Conservation (phyloP, 2,888 invertebrate genomes). For the Eumacrocentrus americanus region DNA sequence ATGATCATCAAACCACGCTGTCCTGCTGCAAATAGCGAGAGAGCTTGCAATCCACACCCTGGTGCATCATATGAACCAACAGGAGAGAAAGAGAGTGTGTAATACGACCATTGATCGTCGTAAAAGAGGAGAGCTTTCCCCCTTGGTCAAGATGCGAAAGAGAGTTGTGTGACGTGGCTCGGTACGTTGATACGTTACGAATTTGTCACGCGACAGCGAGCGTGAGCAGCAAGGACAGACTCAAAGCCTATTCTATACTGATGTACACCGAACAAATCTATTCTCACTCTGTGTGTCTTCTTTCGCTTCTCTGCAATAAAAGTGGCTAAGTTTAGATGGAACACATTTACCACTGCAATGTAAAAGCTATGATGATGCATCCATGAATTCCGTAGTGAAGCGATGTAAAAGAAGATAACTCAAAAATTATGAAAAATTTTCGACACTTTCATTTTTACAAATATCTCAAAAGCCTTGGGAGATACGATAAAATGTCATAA, state of each 20-base stretch:
- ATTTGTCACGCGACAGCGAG: conserved; percentile 52
- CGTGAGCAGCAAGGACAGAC: conserved; percentile 41
- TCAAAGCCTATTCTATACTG: conserved; percentile 32
- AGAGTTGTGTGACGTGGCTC: conserved; percentile 13
- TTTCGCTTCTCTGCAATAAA: no score
- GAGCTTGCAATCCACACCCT: no score
- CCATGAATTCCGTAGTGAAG: background rate
- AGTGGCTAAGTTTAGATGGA: background rate
- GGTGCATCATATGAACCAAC: background rate
- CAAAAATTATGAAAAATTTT: background rate
- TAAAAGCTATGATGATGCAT: background rate
- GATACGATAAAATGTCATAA: background rate
- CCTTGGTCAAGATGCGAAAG: background rate
- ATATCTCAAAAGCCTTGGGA: background rate
- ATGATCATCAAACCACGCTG: background rate
- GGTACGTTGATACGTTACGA: conserved; percentile 34
- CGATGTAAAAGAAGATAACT: background rate
- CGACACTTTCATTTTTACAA: background rate
- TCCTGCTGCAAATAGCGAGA: background rate
- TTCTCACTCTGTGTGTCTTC: no score
- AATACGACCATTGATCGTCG: conserved; percentile 18
- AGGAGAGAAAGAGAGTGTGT: background rate
- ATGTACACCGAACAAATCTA: background rate
- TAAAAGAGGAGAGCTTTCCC: background rate
- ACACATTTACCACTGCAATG: background rate